Evolutionary conservation across 2,113 vertebrate species (phyloP).

Genomic region (Calypte anna): DNA sequence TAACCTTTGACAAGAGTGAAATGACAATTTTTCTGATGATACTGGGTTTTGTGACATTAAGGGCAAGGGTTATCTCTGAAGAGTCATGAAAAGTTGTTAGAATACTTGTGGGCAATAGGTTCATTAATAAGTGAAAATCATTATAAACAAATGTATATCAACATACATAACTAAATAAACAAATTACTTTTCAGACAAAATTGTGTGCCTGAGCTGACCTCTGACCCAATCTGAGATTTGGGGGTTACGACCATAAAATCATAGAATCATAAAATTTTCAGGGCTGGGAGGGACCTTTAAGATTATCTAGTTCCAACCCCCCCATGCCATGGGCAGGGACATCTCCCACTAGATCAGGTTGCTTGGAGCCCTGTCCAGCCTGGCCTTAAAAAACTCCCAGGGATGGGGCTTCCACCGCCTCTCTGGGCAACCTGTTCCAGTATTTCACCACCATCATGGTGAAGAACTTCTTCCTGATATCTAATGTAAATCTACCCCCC

Average conservation of each 20-base stretch:
- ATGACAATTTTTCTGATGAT: not conserved
- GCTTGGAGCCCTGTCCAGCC: too few relatives aligned
- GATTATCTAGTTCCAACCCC: too few relatives aligned
- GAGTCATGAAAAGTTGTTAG: not conserved
- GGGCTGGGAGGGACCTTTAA: too few relatives aligned
- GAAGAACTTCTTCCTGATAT: too few relatives aligned
- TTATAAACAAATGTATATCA: not conserved
- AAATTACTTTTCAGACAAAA: not conserved
- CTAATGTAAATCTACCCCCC: too few relatives aligned
- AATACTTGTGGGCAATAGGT: not conserved
- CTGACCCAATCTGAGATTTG: not conserved
- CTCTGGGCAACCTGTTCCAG: too few relatives aligned
- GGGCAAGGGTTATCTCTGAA: not conserved
- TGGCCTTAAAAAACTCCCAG: too few relatives aligned
- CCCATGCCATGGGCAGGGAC: too few relatives aligned
- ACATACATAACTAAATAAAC: not conserved
- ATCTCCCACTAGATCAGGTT: too few relatives aligned
- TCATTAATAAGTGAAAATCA: not conserved
- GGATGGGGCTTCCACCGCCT: too few relatives aligned
- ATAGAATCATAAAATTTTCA: too few relatives aligned
- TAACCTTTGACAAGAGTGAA: not conserved
- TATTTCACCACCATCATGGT: too few relatives aligned
- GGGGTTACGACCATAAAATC: not conserved
- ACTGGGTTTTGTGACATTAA: not conserved
- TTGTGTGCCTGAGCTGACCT: not conserved